These are phyloP conservation scores for Knipowitschia caucasica DNA, from an alignment of 2,797 vertebrate species.

Conservation along the genomic window DNA sequence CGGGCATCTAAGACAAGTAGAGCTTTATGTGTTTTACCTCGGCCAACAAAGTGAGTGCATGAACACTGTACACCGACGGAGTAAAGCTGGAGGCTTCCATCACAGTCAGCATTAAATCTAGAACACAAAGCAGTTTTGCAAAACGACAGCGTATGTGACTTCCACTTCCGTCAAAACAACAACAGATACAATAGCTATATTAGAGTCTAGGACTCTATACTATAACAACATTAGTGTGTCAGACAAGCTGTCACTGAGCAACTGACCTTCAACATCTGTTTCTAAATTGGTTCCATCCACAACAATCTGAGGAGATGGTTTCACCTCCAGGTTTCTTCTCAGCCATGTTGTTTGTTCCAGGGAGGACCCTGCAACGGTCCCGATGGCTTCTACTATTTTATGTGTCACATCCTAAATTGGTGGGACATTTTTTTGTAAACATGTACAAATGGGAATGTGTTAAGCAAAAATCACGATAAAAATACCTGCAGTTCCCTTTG, in stretches of 20 bases:
- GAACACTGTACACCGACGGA: slow-evolving; percentile 96
- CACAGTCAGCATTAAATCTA: slow-evolving; percentile 95
- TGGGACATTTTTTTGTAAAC: background rate
- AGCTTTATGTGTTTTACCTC: slow-evolving; percentile 82
- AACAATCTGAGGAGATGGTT: slow-evolving; percentile 93
- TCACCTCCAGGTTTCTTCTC: slow-evolving; percentile 95
- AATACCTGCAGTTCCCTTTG: slow-evolving; percentile 96
- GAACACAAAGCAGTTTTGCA: slow-evolving; percentile 45
- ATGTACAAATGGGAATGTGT: background rate
- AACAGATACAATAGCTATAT: background rate
- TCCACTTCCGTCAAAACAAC: background rate
- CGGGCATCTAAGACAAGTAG: slow-evolving; percentile 1
- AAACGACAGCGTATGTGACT: background rate
- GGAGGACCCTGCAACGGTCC: slow-evolving; percentile 93
- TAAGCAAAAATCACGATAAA: background rate
- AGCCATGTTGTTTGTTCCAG: slow-evolving; percentile 98
- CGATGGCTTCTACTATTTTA: slow-evolving; percentile 96
- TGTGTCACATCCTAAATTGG: slow-evolving; percentile 89
- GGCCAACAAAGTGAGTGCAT: slow-evolving; percentile 92
- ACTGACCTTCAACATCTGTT: slow-evolving; percentile 90
- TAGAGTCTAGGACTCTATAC: too few species aligned
- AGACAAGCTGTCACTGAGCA: background rate
- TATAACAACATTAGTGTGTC: too few species aligned
- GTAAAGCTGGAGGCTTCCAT: slow-evolving; percentile 94
- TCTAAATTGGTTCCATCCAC: slow-evolving; percentile 90